These are phyloP conservation scores for Seira musarum DNA, from an alignment of 2,888 invertebrate genomes.

Conservation along the genomic window DNA sequence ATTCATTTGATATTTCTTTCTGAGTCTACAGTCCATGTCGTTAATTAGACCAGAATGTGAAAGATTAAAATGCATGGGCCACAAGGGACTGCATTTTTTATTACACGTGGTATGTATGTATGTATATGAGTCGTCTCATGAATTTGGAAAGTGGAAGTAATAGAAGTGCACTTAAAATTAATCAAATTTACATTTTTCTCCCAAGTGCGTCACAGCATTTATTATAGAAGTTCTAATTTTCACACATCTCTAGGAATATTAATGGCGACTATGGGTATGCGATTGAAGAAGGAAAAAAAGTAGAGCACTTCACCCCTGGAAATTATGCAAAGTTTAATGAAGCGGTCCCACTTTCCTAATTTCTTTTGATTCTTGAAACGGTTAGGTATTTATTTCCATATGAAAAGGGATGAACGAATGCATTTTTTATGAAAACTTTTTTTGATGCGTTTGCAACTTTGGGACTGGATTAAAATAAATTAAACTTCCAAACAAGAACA, in stretches of 20 bases:
- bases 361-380: conserved; percentile 1
- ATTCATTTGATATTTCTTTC: no score
- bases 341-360: not conserved
- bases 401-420: no score
- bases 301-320: not conserved
- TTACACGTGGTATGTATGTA: no score
- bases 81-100: no score
- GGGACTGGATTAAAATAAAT: not conserved
- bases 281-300: no score
- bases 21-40: no score
- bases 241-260: not conserved
- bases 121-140: no score
- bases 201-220: conserved; percentile 4
- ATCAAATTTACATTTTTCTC: conserved; percentile 8
- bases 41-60: no score
- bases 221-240: conserved; percentile 9
- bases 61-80: no score
- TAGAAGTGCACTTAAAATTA: conserved; percentile 6
- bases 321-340: not conserved
- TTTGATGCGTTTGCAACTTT: not conserved
- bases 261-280: not conserved
- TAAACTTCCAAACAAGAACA: no score
- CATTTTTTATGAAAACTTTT: no score
- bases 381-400: no score
- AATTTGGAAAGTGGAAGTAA: not conserved